Evolutionary conservation across 1,140 invertebrate genomes (phyloP), one percentile per base, ranked within the genome.

Genomic region (Drosophila chauvacae): DNA sequence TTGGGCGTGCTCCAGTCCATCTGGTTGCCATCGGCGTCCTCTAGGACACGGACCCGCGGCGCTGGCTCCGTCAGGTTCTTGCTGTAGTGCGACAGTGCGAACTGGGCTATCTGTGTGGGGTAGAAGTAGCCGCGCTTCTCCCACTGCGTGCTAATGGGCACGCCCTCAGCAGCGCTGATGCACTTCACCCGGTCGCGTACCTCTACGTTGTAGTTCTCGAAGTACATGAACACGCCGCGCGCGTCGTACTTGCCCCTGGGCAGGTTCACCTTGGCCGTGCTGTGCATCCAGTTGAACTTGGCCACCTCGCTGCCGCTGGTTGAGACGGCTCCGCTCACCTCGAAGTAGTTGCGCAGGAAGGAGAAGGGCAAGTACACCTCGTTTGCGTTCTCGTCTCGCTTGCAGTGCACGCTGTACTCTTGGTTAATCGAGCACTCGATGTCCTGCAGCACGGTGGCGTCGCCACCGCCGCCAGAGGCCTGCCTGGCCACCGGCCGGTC

Each of bases 101-200:
- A 99, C 93, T 99, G 99, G 6, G 98, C 98, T 75, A 99, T 99
- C 94, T 99, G 99, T 3, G 98, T 99, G 0, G 98, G 98, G 94
- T 99, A 99, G 92, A 96, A 98, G 93, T 99, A 99, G 0, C 98
- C 98, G 50, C 95, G 94, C 26, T 96, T 96, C 70, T 98, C 96
- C 98, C 98, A 99, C 91, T 99, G 98, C 0, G 96, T 98, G 3
- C 97, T 98, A 41, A 99, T 95, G 1, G 98, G 98, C 10, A 99
- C 97, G 63, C 97, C 97, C 91, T 98, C 96, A 14, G 95, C 95
- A 0, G 96, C 98, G 93, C 97, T 98, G 74, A 99, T 96, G 92
- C 98, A 99, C 93, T 99, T 98, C 0, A 99, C 98, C 51, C 98
- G 93, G 81, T 99, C 98, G 42, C 98, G 94, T 1, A 94, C 90